Conservation (phyloP, 2,888 invertebrate genomes). For the Nomada ferruginata region DNA sequence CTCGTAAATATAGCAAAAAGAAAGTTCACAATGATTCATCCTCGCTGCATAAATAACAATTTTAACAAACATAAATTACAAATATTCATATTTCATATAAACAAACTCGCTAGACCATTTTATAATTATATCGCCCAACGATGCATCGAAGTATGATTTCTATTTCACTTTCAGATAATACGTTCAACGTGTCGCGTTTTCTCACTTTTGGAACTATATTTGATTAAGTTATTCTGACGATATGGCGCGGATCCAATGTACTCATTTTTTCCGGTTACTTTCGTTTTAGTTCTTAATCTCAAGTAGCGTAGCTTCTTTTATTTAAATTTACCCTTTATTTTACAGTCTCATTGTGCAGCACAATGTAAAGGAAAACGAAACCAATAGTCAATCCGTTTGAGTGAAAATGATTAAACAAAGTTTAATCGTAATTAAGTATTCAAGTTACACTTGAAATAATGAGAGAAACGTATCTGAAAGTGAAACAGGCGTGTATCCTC, state of each 20-base stretch:
- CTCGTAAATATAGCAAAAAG: conserved; percentile 31
- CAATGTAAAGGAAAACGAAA: conserved; percentile 12
- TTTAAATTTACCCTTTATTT: conserved; percentile 17
- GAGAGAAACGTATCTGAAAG: conserved; percentile 54
- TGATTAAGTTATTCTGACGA: conserved; percentile 9
- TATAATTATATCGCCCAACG: conserved; percentile 20
- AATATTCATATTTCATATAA: conserved; percentile 38
- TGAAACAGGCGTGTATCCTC: conserved; percentile 49
- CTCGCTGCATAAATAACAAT: conserved; percentile 37
- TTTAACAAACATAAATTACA: conserved; percentile 50
- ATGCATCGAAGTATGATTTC: conserved; percentile 31
- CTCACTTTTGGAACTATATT: conserved; percentile 15
- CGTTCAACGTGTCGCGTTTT: conserved; percentile 18
- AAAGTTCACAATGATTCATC: conserved; percentile 42
- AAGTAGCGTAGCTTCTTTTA: conserved; percentile 12
- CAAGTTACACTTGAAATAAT: conserved; percentile 19
- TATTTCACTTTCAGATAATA: conserved; percentile 67
- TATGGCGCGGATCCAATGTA: conserved; percentile 33
- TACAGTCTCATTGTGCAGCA: conserved; percentile 26
- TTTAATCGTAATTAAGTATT: conserved; percentile 48
- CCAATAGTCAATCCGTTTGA: not conserved
- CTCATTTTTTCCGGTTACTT: not conserved
- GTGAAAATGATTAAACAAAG: not conserved
- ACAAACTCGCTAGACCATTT: conserved; percentile 22
- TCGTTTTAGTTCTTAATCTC: not conserved